These are phyloP conservation scores for Smutsia gigantea DNA, from an alignment of 2,797 vertebrate species.

Conservation along the genomic window DNA sequence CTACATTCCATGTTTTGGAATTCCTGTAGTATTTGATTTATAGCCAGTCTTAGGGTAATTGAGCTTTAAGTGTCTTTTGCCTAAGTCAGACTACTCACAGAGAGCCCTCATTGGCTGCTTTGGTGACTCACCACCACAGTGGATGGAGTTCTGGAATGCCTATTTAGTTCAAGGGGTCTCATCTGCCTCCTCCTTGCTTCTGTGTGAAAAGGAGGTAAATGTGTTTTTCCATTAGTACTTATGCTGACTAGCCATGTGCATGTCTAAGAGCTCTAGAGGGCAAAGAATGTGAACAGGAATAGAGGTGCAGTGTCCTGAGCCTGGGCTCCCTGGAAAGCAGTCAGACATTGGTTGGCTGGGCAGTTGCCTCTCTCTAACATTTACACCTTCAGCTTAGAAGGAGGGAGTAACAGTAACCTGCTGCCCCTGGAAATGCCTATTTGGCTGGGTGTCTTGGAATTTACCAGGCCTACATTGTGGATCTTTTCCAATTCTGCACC, in stretches of 20 bases:
- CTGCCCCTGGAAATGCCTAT: conserved; percentile 72
- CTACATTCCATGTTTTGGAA: conserved; percentile 74
- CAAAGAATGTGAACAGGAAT: conserved; percentile 3
- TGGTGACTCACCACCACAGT: background rate
- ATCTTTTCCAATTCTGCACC: conserved; percentile 72
- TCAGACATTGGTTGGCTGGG: conserved; percentile 34
- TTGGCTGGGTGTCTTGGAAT: conserved; percentile 77
- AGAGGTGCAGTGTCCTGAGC: background rate
- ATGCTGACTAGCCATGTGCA: background rate
- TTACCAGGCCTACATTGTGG: conserved; percentile 72
- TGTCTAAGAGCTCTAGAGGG: background rate
- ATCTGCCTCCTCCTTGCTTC: background rate
- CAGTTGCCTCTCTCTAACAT: conserved; percentile 70
- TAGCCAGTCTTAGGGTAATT: conserved; percentile 64
- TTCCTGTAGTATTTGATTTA: conserved; percentile 75
- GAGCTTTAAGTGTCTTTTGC: conserved; percentile 69
- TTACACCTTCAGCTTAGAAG: conserved; percentile 54
- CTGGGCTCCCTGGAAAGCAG: conserved; percentile 66
- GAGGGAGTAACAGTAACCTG: conserved; percentile 70
- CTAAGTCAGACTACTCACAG: conserved; percentile 59
- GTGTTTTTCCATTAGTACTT: background rate
- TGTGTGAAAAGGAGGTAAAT: background rate
- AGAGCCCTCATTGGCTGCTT: conserved; percentile 21
- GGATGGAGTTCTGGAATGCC: conserved; percentile 2
- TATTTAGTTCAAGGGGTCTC: conserved; percentile 58